Conservation (phyloP, 2,888 invertebrate genomes). For the Cryptus armator region DNA sequence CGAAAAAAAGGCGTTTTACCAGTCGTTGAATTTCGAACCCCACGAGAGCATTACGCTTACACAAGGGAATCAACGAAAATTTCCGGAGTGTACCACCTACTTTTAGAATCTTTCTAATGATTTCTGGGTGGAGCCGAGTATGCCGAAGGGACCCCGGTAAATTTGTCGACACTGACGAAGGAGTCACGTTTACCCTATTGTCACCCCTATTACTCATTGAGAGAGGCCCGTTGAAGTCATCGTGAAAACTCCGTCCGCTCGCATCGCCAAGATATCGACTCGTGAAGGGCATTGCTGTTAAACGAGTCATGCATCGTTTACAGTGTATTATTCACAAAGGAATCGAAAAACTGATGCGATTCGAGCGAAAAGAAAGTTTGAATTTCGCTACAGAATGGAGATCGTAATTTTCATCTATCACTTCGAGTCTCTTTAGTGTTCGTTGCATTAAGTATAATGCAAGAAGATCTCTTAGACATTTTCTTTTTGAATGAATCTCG, state of each 20-base stretch:
- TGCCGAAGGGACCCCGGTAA: constrained; percentile 52
- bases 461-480: constrained; percentile 6
- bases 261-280: not conserved
- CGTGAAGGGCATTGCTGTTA: not conserved
- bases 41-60: not conserved
- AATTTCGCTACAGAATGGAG: constrained; percentile 18
- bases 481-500: constrained; percentile 1
- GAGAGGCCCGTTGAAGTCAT: no score
- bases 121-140: constrained; percentile 63
- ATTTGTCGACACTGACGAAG: constrained; percentile 64
- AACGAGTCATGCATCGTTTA: constrained; percentile 1
- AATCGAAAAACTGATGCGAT: constrained; percentile 20
- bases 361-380: constrained; percentile 16
- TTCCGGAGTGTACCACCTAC: constrained; percentile 45
- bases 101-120: constrained; percentile 61
- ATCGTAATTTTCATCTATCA: not conserved
- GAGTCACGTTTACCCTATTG: constrained; percentile 45
- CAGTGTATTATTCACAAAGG: constrained; percentile 10
- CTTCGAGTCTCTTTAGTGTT: not conserved
- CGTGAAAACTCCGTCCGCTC: not conserved
- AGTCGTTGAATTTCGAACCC: constrained; percentile 27
- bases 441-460: constrained; percentile 1
- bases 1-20: constrained; percentile 58
- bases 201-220: constrained; percentile 25
- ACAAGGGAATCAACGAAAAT: constrained; percentile 45